phyloP scores from a whole-genome alignment of 1,140 invertebrate genomes.

The Epicauta chinensis region DNA sequence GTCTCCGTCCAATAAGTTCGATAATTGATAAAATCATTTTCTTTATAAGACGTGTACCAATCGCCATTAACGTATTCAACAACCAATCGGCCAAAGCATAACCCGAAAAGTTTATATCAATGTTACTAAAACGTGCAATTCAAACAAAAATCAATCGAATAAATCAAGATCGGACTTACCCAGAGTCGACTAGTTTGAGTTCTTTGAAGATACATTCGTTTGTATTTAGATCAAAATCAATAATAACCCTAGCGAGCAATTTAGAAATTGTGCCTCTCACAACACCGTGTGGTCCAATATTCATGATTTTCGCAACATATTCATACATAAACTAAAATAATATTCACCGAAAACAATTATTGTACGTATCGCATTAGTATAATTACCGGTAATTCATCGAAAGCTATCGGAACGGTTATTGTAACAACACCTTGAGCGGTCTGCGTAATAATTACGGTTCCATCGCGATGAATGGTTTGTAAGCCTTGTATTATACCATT shows the following conservation, averaged over 20 bases:
- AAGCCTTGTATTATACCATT: too few species aligned
- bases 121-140: conserved; percentile 1
- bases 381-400: too few species aligned
- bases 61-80: conserved; percentile 40
- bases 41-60: conserved; percentile 43
- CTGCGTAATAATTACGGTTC: too few species aligned
- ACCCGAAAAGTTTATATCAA: conserved; percentile 1
- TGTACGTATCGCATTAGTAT: too few species aligned
- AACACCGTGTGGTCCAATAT: conserved; percentile 44
- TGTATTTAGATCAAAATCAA: conserved; percentile 36
- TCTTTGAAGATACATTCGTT: conserved; percentile 1
- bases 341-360: too few species aligned
- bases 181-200: conserved; percentile 7
- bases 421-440: too few species aligned
- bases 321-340: not conserved
- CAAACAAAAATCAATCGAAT: not conserved
- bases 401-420: too few species aligned
- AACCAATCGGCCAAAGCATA: conserved; percentile 39
- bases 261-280: conserved; percentile 38
- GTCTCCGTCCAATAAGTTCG: conserved; percentile 26
- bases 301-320: conserved; percentile 42
- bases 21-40: conserved; percentile 41
- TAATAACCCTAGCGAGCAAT: conserved; percentile 29
- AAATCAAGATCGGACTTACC: conserved; percentile 7
- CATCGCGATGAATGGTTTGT: too few species aligned